These are phyloP conservation scores for Xerus rutilus DNA, from an alignment of 2,797 vertebrate genomes.

Conservation along the genomic window DNA sequence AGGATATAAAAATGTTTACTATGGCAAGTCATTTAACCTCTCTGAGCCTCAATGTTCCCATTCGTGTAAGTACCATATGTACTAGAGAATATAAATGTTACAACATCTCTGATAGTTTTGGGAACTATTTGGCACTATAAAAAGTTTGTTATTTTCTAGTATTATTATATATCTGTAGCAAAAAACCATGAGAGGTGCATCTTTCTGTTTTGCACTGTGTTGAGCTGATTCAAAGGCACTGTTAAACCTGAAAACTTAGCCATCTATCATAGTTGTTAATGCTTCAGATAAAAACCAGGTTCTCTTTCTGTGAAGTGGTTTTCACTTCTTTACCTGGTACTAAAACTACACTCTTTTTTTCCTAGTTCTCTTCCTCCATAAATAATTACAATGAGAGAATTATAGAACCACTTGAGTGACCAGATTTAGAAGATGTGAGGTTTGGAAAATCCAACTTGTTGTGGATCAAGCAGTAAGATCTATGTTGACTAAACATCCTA, in stretches of 20 bases:
- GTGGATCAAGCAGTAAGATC: background rate
- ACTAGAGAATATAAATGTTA: background rate
- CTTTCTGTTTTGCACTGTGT: background rate
- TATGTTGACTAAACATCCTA: fast-evolving
- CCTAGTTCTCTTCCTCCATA: background rate
- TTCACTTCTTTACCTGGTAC: background rate
- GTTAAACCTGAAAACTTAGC: background rate
- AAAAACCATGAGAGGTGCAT: background rate
- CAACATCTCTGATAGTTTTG: background rate
- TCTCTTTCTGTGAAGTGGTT: background rate
- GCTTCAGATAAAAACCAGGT: background rate
- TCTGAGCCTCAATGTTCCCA: background rate
- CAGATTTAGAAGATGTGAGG: background rate
- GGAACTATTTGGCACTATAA: background rate
- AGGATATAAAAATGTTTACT: no score
- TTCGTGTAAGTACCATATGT: background rate
- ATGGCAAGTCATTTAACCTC: background rate
- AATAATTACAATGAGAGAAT: background rate
- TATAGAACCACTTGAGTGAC: background rate
- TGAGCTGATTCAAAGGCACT: background rate
- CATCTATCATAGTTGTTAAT: background rate
- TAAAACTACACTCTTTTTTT: no score
- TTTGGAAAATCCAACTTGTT: background rate
- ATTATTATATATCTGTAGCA: background rate
- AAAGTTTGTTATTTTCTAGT: background rate